Conservation (phyloP, 2,888 invertebrate genomes). For the Idaea biselata region DNA sequence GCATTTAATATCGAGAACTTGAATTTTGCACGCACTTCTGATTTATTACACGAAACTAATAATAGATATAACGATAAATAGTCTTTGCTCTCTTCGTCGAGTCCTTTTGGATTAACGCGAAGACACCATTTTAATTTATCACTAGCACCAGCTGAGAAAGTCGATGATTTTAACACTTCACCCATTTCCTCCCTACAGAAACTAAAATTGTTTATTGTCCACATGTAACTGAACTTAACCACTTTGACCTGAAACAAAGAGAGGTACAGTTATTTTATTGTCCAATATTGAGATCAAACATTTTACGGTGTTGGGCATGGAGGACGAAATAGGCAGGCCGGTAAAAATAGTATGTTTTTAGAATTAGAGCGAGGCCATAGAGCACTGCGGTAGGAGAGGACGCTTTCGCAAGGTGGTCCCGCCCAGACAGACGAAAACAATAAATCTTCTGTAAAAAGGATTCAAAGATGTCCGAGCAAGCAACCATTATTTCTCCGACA, state of each 20-base stretch:
- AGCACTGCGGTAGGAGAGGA: conserved; percentile 5
- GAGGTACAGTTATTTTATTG: conserved; percentile 36
- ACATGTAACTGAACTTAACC: conserved; percentile 99
- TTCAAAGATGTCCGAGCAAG: conserved; percentile 35
- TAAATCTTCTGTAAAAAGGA: conserved; percentile 43
- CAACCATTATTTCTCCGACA: conserved; percentile 39
- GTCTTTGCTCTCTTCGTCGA: conserved; percentile 99
- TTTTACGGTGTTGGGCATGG: conserved; percentile 28
- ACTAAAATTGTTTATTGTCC: conserved; percentile 99
- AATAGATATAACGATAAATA: conserved; percentile 99
- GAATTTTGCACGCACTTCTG: conserved; percentile 99
- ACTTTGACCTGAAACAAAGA: conserved; percentile 95
- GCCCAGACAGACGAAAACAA: conserved; percentile 29
- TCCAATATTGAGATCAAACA: conserved; percentile 31
- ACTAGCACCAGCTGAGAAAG: conserved; percentile 99
- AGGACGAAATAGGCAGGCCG: conserved; percentile 25
- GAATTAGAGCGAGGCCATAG: conserved; percentile 12
- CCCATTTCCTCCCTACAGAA: conserved; percentile 99
- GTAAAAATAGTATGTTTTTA: neutral
- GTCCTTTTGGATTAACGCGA: conserved; percentile 99
- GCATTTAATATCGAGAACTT: conserved; percentile 99
- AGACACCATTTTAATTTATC: conserved; percentile 99
- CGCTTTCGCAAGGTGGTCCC: conserved; percentile 37
- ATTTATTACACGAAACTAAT: conserved; percentile 99
- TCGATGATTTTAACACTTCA: conserved; percentile 99